These are phyloP conservation scores for Epistrophe grossulariae DNA, from an alignment of 2,888 invertebrate genomes.

Conservation along the genomic window DNA sequence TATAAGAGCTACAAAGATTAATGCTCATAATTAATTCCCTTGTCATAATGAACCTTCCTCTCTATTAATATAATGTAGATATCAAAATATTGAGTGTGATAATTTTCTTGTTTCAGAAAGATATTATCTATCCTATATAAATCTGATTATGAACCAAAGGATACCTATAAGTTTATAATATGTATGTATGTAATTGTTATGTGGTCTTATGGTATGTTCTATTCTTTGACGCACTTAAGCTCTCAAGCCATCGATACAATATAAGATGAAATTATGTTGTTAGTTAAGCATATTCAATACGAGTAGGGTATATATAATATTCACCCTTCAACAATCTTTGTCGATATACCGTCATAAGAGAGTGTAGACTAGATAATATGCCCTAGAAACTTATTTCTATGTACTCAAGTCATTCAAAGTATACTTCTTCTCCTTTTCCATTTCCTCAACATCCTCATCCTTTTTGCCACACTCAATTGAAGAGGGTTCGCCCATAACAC, in stretches of 20 bases:
- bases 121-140: not conserved
- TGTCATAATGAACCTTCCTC: not conserved
- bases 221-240: constrained; percentile 23
- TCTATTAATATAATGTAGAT: not conserved
- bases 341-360: not conserved
- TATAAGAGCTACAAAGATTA: not conserved
- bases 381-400: constrained; percentile 26
- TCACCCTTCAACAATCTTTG: constrained; percentile 4
- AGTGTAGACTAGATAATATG: too few species aligned
- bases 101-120: not conserved
- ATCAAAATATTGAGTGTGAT: not conserved
- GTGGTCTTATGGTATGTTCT: not conserved
- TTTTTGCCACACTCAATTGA: constrained; percentile 3
- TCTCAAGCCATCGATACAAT: not conserved
- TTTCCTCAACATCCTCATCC: not conserved
- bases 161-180: not conserved
- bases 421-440: not conserved
- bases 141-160: constrained; percentile 17
- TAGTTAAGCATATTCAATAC: constrained; percentile 30
- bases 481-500: constrained; percentile 24
- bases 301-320: too few species aligned
- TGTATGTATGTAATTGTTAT: not conserved
- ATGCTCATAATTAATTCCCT: constrained; percentile 13
- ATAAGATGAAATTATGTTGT: constrained; percentile 22
- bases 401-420: constrained; percentile 5